Base-by-base conservation (phyloP, 2,888 invertebrate genomes). In the Callyntrura sp. region DNA sequence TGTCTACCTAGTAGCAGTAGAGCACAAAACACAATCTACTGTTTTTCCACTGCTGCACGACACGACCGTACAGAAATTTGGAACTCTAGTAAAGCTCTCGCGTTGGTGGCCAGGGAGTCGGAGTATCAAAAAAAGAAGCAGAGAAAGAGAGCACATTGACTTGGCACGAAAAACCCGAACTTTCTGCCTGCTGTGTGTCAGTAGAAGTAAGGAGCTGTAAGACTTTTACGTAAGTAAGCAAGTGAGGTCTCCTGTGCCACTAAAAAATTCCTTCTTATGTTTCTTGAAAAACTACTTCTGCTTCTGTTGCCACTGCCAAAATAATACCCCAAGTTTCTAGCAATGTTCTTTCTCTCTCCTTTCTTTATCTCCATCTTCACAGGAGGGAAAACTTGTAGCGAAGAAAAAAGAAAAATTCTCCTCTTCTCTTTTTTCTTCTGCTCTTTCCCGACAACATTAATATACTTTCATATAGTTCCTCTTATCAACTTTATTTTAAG, bases 401-500 rank as follows among this genome's bases (percentile, higher is more conserved):
- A 5, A 68, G 23, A 68, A 68, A 43, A 68, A n/a, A 57, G 17
- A n/a, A n/a, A 14, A n/a, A 65, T 65, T 65, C 35, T 28, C 65
- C 65, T 65, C 65, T 1, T 62, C 62, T 51, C 51, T 51, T 14
- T 12, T n/a, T 51, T 12, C 9, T 11, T 51, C 62, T 65, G 12
- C 43, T 48, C 9, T 23, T 73, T 45, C 20, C 11, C 70, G 45
- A 73, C 70, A 45, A 73, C 70, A 73, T 73, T 73, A 73, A 73
- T 73, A 73, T 45, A 35, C 35, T 35, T 35, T 35, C 35, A 35
- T 35, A 43, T 45, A 73, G 45, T 73, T 12, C 70, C 20, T 17
- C 70, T 73, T 73, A 73, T 73, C 70, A 73, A 73, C 70, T 73
- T 35, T 45, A 45, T 73, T 48, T 20, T 45, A 51, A n/a, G 51